Percentiles rank a stretch among this genome's conserved stretches.
Evolutionary conservation across 2,113 vertebrate genomes (phyloP).

Genomic region (Psettodes erumei): DNA sequence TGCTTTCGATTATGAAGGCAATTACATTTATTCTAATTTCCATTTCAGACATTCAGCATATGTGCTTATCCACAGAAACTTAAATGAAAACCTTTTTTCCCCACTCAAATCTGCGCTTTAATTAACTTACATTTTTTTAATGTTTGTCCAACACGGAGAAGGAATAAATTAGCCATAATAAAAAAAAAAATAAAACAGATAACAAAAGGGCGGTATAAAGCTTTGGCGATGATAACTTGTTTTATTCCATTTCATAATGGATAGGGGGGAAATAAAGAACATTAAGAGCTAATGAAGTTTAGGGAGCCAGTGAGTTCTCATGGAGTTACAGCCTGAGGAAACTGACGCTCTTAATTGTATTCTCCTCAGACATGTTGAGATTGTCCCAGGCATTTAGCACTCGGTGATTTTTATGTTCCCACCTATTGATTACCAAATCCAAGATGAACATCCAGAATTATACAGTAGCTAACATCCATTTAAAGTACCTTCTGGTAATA

Average conservation of each 20-base stretch:
- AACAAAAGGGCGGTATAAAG: constrained; percentile 2
- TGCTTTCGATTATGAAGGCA: constrained; percentile 61
- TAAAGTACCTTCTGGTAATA: not conserved
- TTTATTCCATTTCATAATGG: constrained; percentile 23
- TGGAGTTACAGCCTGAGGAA: constrained; percentile 27
- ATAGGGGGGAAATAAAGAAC: constrained; percentile 21
- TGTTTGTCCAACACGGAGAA: constrained; percentile 13
- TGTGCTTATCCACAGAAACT: constrained; percentile 26
- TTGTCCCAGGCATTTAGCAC: constrained; percentile 3
- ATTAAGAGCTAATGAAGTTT: constrained; percentile 40
- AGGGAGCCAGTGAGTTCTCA: constrained; percentile 21
- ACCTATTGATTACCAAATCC: not conserved
- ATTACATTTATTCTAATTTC: constrained; percentile 62
- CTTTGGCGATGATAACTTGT: not conserved
- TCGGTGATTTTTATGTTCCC: not conserved
- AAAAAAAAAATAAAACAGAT: constrained; percentile 15
- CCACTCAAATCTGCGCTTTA: constrained; percentile 18
- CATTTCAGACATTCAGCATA: constrained; percentile 49
- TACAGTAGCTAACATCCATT: not conserved
- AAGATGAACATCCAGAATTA: not conserved
- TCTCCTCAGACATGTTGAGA: constrained; percentile 31
- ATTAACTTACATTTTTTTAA: constrained; percentile 31
- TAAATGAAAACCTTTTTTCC: constrained; percentile 25
- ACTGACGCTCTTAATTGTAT: constrained; percentile 30
- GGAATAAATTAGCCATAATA: not conserved